Evolutionary conservation across 2,113 vertebrate genomes (phyloP).

Genomic region (Gavia stellata): DNA sequence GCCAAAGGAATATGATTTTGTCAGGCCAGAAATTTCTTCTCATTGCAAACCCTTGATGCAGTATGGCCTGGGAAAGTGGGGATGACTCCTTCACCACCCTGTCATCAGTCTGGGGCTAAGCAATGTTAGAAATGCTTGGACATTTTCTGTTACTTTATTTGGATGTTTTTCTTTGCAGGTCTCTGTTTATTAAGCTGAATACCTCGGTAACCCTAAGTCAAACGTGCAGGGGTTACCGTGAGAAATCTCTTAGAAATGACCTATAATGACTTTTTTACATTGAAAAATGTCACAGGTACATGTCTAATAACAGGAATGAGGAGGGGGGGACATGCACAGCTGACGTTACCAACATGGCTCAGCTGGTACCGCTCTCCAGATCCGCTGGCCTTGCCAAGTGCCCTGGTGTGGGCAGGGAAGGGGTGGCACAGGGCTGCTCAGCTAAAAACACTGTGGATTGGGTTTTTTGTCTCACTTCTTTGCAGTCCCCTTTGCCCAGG

Average conservation of each 20-base stretch:
- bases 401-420: background rate
- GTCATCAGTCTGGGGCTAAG: background rate
- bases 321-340: background rate
- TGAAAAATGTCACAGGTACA: background rate
- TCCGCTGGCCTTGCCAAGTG: background rate
- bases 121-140: background rate
- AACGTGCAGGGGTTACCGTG: background rate
- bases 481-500: background rate
- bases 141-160: background rate
- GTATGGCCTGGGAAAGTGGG: background rate
- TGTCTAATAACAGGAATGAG: background rate
- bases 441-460: background rate
- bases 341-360: rapidly evolving
- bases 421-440: background rate
- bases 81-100: background rate
- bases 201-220: background rate
- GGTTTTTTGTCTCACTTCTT: background rate
- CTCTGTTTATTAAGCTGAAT: background rate
- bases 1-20: background rate
- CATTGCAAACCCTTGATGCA: no score
- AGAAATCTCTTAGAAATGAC: background rate
- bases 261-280: background rate
- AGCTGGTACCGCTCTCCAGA: background rate
- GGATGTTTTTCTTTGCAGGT: background rate
- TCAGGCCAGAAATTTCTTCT: background rate